Base-by-base conservation (phyloP, 2,113 vertebrate genomes). In the Egretta garzetta region DNA sequence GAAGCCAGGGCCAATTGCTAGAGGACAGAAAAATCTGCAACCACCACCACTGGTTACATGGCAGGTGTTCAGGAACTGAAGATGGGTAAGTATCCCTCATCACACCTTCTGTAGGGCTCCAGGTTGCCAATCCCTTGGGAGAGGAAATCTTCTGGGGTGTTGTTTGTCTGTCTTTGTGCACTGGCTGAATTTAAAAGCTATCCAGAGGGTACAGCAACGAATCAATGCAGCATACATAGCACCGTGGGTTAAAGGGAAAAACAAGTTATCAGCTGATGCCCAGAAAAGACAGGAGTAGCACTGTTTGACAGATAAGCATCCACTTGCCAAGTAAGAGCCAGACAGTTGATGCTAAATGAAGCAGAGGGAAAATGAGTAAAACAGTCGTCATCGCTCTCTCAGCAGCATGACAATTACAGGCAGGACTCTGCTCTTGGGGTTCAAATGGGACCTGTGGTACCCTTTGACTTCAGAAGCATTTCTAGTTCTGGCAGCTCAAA, bases 311-410 rank as follows among this genome's bases (percentile, higher is more conserved):
- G 21, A 21, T 21, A 43, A 53, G 27, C 2, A 3, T 27, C 17
- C 15, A 5, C 32, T 47, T 27, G 22, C 56, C 87, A 59, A 74
- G 35, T 6, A 9, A 33, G 55, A n/a, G 19, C 24, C 81, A 73
- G 89, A 35, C 52, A 22, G 60, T 3, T 1, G 3, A 6, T 24
- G 58, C 8, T 12, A 11, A 75, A 11, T 1, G 0, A 20, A 17
- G 66, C 21, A n/a, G 24, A n/a, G 22, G 33, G 68, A 6, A 14
- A 21, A 49, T 94, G 92, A 97, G 72, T 56, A 83, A 96, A 8
- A 4, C 1, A 0, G 18, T 22, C 0, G 1, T 87, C 93, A 72
- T 3, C 1, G 1, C 43, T 33, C 18, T 32, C 41, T 0, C 19
- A 5, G 1, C 1, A 1, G 56, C 0, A 0, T 8, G 71, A 67